Evolutionary conservation across 2,888 invertebrate genomes (phyloP).

Genomic region (Chaetogeoica ovagalla): DNA sequence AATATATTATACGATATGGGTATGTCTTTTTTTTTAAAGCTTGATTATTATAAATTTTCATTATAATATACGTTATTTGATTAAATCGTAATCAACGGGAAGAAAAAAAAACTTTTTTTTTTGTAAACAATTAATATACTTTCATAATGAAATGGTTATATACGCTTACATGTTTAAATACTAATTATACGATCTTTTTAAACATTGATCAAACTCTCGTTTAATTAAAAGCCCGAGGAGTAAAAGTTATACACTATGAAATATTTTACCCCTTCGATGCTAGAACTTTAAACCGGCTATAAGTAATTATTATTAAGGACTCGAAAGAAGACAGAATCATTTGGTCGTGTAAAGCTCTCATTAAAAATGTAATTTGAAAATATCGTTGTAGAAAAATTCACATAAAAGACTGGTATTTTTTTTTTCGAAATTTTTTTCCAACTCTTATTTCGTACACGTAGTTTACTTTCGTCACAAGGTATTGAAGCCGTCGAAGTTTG

Average conservation of each 20-base stretch:
- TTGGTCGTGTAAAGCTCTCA: constrained; percentile 1
- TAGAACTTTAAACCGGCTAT: constrained; percentile 11
- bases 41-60: no score
- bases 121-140: not conserved
- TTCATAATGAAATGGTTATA: not conserved
- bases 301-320: constrained; percentile 23
- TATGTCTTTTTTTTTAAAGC: no score
- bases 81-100: no score
- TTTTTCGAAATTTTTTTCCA: not conserved
- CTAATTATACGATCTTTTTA: constrained; percentile 6
- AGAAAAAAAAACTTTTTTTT: not conserved
- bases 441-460: constrained; percentile 7
- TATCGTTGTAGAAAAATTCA: not conserved
- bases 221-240: constrained; percentile 10
- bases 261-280: not conserved
- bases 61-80: no score
- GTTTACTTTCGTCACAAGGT: constrained; percentile 26
- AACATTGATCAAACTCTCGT: constrained; percentile 7
- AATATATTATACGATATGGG: not conserved
- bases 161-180: not conserved
- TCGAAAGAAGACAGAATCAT: not conserved
- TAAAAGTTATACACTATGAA: constrained; percentile 17
- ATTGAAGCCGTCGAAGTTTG: constrained; percentile 42
- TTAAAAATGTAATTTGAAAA: constrained; percentile 34
- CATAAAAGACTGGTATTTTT: not conserved